phyloP scores from a whole-genome alignment of 1,140 invertebrate species.

The Capitella teleta region DNA sequence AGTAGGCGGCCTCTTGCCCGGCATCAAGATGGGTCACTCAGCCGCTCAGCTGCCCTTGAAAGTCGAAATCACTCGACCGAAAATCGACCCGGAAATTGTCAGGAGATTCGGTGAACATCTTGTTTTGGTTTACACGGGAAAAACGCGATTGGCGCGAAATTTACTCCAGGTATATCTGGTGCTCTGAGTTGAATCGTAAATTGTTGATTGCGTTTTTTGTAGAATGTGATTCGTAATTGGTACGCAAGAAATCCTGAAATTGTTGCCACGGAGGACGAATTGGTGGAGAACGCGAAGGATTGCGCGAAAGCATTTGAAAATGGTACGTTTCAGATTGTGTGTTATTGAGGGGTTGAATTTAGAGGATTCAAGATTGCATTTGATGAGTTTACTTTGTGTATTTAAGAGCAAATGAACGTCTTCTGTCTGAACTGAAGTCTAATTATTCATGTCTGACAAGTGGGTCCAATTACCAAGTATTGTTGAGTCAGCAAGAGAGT shows the following conservation, averaged over 20 bases:
- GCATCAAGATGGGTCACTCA: slow-evolving; percentile 40
- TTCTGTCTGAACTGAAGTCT: too few species aligned
- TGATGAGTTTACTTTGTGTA: too few species aligned
- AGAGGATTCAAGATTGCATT: too few species aligned
- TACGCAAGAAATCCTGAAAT: slow-evolving; percentile 43
- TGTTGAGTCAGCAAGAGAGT: too few species aligned
- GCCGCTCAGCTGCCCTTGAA: slow-evolving; percentile 34
- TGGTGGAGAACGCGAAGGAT: slow-evolving; percentile 30
- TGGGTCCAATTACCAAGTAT: too few species aligned
- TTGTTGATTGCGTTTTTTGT: too few species aligned
- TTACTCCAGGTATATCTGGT: slow-evolving; percentile 44
- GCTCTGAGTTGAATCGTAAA: too few species aligned
- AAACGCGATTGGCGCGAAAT: slow-evolving; percentile 48
- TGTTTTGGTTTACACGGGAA: slow-evolving; percentile 47
- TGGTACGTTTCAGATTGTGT: too few species aligned
- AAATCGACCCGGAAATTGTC: slow-evolving; percentile 25
- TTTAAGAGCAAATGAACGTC: too few species aligned
- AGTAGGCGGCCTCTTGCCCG: slow-evolving; percentile 44
- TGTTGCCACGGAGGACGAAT: slow-evolving; percentile 34
- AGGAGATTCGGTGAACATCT: slow-evolving; percentile 38
- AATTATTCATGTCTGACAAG: too few species aligned
- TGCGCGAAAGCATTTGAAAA: slow-evolving; percentile 35
- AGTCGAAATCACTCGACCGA: slow-evolving; percentile 28
- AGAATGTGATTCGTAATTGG: slow-evolving; percentile 48
- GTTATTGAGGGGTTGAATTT: too few species aligned